Conservation (phyloP, 1,140 invertebrate genomes). For the Trichoplusia ni region DNA sequence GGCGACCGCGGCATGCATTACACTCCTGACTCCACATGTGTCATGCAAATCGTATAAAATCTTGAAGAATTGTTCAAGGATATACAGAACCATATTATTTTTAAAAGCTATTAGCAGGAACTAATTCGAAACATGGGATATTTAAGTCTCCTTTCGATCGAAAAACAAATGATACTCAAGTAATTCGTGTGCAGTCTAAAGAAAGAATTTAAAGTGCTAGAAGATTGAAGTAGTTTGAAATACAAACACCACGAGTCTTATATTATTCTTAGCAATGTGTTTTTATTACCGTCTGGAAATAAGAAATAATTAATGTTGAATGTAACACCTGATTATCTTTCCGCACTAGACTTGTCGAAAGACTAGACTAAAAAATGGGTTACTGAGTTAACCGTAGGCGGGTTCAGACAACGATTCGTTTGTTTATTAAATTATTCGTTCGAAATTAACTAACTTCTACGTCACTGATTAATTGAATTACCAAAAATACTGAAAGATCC, state of each 20-base stretch:
- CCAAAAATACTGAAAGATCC: slow-evolving; percentile 3
- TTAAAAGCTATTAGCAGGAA: too few species aligned
- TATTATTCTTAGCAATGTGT: background rate
- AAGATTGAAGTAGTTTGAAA: background rate
- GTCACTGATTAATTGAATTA: slow-evolving; percentile 18
- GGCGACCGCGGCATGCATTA: too few species aligned
- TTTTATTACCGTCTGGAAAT: background rate
- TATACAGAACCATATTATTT: too few species aligned
- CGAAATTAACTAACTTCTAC: slow-evolving; percentile 16
- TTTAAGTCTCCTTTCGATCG: too few species aligned
- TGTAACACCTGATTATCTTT: slow-evolving; percentile 11
- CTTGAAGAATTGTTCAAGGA: too few species aligned
- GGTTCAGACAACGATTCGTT: background rate
- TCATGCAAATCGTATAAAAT: too few species aligned
- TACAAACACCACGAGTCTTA: background rate
- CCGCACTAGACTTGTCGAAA: background rate
- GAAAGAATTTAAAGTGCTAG: too few species aligned
- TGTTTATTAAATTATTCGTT: slow-evolving; percentile 14
- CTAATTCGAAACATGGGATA: too few species aligned
- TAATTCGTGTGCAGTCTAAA: too few species aligned
- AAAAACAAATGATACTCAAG: too few species aligned
- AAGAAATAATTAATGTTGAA: slow-evolving; percentile 14
- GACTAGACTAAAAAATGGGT: slow-evolving; percentile 12
- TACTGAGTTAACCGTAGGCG: slow-evolving; percentile 14
- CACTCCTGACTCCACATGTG: too few species aligned